These are phyloP conservation scores for Salmo trutta DNA, from an alignment of 2,797 vertebrate species.

Conservation along the genomic window DNA sequence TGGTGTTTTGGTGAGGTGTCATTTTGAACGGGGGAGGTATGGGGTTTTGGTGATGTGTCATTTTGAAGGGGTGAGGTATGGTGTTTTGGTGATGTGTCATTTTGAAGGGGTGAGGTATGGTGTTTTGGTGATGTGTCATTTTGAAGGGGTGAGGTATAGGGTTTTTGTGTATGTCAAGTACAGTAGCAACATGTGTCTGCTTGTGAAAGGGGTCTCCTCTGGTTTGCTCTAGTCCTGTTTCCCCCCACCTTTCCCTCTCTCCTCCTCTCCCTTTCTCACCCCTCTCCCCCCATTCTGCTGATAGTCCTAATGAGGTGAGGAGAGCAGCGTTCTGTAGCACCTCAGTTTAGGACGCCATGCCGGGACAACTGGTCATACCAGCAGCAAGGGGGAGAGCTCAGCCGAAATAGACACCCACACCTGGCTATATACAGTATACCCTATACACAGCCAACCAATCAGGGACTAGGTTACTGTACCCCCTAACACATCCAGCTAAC, in stretches of 20 bases:
- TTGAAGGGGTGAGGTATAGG: too few relatives aligned
- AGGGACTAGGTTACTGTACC: conserved; percentile 32
- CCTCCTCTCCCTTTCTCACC: conserved; percentile 3
- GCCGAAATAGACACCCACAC: conserved; percentile 57
- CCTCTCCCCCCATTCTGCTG: conserved; percentile 16
- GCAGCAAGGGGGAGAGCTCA: conserved; percentile 37
- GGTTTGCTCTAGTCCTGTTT: conserved; percentile 7
- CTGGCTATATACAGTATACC: conserved; percentile 64
- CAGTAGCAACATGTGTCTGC: not conserved
- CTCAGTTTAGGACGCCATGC: conserved; percentile 34
- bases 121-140: too few relatives aligned
- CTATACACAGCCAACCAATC: conserved; percentile 36
- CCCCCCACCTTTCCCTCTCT: conserved; percentile 12
- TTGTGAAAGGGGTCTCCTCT: not conserved
- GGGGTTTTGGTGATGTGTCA: too few relatives aligned
- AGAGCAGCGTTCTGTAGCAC: conserved; percentile 35
- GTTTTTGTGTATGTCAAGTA: not conserved
- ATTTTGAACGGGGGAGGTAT: too few relatives aligned
- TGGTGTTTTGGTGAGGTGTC: too few relatives aligned
- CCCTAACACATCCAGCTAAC: conserved; percentile 36
- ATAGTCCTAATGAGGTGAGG: conserved; percentile 42
- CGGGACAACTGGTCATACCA: conserved; percentile 60
- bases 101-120: too few relatives aligned
- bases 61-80: too few relatives aligned
- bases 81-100: too few relatives aligned